These are phyloP conservation scores for Parus major DNA, from an alignment of 2,113 vertebrate species.

Conservation along the genomic window DNA sequence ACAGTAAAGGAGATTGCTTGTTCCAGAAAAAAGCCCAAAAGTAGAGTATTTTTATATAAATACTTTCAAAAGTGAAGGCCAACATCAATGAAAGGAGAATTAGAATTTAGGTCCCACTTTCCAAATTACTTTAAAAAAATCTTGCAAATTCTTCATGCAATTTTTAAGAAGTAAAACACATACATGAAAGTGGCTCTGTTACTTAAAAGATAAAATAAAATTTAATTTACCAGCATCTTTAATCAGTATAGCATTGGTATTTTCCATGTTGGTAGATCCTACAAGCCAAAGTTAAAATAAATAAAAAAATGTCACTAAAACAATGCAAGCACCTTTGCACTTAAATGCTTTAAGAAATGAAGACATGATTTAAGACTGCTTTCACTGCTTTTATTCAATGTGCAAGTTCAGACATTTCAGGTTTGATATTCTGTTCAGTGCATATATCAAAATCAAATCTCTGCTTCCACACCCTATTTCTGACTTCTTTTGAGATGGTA, in stretches of 20 bases:
- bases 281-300: conserved; percentile 20
- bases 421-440: background rate
- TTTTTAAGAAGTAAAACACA: background rate
- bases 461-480: background rate
- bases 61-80: background rate
- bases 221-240: conserved; percentile 92
- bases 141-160: background rate
- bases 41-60: background rate
- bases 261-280: conserved; percentile 87
- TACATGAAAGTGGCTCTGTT: background rate
- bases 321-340: background rate
- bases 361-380: background rate
- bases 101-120: background rate
- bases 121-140: background rate
- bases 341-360: background rate
- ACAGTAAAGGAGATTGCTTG: background rate
- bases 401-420: background rate
- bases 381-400: background rate
- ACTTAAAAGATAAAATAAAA: background rate
- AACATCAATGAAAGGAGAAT: background rate
- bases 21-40: background rate
- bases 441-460: background rate
- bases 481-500: background rate
- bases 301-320: background rate
- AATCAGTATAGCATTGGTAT: conserved; percentile 88